Percentiles rank a stretch among this genome's conserved stretches.
phyloP scores from a whole-genome alignment of 1,140 invertebrate genomes.

The Drosophila kepulauana region DNA sequence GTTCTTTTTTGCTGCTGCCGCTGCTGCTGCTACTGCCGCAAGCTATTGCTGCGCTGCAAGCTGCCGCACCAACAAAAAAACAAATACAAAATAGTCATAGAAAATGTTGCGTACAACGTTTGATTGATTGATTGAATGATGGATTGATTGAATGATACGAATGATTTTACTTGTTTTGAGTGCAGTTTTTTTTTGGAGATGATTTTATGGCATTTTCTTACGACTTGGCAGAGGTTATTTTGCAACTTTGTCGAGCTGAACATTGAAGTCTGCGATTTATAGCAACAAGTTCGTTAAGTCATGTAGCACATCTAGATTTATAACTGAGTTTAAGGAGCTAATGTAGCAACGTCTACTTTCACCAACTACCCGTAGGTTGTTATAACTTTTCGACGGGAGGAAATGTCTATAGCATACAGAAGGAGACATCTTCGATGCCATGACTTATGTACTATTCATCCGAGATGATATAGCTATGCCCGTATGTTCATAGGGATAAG shows the following conservation, averaged over 20 bases:
- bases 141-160: slow-evolving; percentile 24
- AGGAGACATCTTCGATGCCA: too few relatives aligned
- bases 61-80: slow-evolving; percentile 17
- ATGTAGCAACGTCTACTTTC: background rate
- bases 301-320: background rate
- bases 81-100: slow-evolving; percentile 10
- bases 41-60: background rate
- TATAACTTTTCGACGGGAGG: too few relatives aligned
- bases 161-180: background rate
- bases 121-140: slow-evolving; percentile 31
- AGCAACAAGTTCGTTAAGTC: slow-evolving; percentile 7
- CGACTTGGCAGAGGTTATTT: slow-evolving; percentile 21
- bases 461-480: too few relatives aligned
- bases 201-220: slow-evolving; percentile 32
- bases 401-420: too few relatives aligned
- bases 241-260: slow-evolving; percentile 21
- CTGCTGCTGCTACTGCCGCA: slow-evolving; percentile 47
- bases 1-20: slow-evolving; percentile 56
- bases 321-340: background rate
- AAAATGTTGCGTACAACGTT: slow-evolving; percentile 28
- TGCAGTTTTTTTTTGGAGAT: slow-evolving; percentile 38
- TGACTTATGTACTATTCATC: too few relatives aligned
- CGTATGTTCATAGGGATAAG: too few relatives aligned
- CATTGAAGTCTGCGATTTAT: background rate
- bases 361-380: too few relatives aligned